Percentiles rank a stretch among this genome's conserved stretches.
Conservation (phyloP, 2,888 invertebrate genomes). For the Xestia c-nigrum region DNA sequence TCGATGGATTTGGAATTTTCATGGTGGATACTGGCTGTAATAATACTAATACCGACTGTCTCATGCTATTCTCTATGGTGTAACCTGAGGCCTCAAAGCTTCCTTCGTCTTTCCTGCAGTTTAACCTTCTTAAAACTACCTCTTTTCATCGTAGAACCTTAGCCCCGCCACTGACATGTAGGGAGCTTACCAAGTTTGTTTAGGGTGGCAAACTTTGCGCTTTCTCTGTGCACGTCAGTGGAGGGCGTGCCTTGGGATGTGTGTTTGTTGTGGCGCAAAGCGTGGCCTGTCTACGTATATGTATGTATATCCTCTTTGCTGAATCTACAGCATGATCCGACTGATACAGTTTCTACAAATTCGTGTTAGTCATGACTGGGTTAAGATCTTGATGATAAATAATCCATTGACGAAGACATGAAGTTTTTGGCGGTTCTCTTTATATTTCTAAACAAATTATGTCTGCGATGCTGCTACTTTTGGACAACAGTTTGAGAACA, state of each 20-base stretch:
- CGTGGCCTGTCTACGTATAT: conserved; percentile 17
- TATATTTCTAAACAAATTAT: not conserved
- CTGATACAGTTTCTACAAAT: conserved; percentile 28
- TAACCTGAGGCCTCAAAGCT: not conserved
- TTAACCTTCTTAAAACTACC: conserved; percentile 9
- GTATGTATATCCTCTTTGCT: not conserved
- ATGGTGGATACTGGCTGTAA: not conserved
- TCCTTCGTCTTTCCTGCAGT: not conserved
- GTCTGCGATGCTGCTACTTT: not conserved
- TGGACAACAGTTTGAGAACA: not conserved
- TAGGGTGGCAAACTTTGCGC: conserved; percentile 46
- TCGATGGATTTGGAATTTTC: not conserved
- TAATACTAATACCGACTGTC: no score
- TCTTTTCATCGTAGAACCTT: conserved; percentile 7
- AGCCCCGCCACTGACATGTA: conserved; percentile 4
- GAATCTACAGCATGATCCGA: conserved; percentile 12
- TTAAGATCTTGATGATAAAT: conserved; percentile 14
- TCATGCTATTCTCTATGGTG: not conserved
- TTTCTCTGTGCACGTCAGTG: conserved; percentile 31
- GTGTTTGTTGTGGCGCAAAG: conserved; percentile 33
- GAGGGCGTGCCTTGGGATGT: conserved; percentile 18
- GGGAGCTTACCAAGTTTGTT: conserved; percentile 41
- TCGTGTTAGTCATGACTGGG: conserved; percentile 9
- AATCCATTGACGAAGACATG: not conserved
- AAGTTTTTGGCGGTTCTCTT: not conserved